Percentiles rank a stretch among this genome's conserved stretches.
Evolutionary conservation across 2,797 vertebrate genomes (phyloP).

Genomic region (Steatocranus sp.): DNA sequence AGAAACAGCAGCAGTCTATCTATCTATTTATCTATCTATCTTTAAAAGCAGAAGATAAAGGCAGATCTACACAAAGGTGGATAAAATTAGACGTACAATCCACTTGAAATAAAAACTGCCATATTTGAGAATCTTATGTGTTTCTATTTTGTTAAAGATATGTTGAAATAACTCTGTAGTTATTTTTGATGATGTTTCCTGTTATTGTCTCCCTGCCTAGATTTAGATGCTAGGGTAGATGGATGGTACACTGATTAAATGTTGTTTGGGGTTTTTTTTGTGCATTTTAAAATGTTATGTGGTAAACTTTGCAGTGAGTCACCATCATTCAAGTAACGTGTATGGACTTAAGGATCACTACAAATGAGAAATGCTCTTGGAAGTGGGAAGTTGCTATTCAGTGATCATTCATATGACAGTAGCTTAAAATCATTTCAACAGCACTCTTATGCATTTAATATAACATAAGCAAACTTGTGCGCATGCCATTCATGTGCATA

Average conservation of each 20-base stretch:
- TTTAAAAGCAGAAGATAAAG: background rate
- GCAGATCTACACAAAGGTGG: background rate
- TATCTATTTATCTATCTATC: constrained; percentile 21
- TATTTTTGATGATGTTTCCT: background rate
- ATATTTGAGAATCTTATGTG: background rate
- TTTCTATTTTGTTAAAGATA: background rate
- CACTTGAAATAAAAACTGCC: background rate
- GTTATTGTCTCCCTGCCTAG: background rate
- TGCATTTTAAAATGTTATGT: background rate
- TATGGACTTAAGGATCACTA: background rate
- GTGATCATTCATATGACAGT: background rate
- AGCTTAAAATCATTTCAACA: background rate
- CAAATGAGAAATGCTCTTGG: background rate
- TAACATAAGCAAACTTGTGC: background rate
- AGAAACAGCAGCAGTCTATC: constrained; percentile 46
- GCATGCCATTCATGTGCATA: background rate
- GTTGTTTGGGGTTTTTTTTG: rapidly evolving
- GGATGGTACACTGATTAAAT: background rate
- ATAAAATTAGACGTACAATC: background rate
- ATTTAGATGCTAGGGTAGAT: background rate
- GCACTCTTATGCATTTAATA: background rate
- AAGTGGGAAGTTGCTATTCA: no score
- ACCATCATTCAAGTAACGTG: background rate
- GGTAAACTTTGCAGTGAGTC: background rate
- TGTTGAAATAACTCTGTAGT: background rate